Conservation (phyloP, 2,113 vertebrate genomes). For the Nansenia antarctica region DNA sequence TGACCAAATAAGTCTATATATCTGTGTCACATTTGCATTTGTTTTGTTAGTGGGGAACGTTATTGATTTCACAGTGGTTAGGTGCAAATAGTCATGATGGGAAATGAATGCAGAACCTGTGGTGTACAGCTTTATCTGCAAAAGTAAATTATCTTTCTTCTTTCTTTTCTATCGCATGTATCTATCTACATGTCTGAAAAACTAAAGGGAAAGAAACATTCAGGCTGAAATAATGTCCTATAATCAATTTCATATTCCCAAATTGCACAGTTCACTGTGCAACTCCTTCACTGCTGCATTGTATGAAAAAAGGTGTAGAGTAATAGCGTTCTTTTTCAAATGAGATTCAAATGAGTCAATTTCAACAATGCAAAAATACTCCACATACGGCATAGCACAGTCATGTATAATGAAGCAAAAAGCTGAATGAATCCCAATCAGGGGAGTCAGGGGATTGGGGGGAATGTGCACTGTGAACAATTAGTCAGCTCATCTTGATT, state of each 20-base stretch:
- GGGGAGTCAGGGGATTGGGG: constrained; percentile 58
- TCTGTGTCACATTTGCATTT: constrained; percentile 70
- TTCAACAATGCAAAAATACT: constrained; percentile 60
- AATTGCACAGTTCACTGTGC: constrained; percentile 12
- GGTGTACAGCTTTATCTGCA: neutral
- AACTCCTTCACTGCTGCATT: constrained; percentile 13
- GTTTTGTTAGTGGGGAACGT: neutral
- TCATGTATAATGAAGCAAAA: constrained; percentile 69
- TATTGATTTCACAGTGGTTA: neutral
- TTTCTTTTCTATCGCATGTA: neutral
- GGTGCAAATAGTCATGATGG: neutral
- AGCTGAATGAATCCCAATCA: constrained; percentile 72
- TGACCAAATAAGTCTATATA: constrained; percentile 85
- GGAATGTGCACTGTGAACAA: constrained; percentile 62
- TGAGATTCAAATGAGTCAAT: constrained; percentile 68
- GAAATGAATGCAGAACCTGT: neutral
- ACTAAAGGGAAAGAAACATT: neutral
- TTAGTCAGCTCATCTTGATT: constrained; percentile 63
- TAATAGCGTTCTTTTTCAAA: constrained; percentile 46
- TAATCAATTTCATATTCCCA: constrained; percentile 21
- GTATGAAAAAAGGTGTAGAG: constrained; percentile 24
- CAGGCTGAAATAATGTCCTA: neutral
- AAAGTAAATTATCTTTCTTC: neutral
- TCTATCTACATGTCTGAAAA: neutral
- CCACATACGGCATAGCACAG: constrained; percentile 59